Percentiles rank a stretch among this genome's conserved stretches.
phyloP scores from a whole-genome alignment of 2,888 invertebrate species.

The Platycnemis pennipes region DNA sequence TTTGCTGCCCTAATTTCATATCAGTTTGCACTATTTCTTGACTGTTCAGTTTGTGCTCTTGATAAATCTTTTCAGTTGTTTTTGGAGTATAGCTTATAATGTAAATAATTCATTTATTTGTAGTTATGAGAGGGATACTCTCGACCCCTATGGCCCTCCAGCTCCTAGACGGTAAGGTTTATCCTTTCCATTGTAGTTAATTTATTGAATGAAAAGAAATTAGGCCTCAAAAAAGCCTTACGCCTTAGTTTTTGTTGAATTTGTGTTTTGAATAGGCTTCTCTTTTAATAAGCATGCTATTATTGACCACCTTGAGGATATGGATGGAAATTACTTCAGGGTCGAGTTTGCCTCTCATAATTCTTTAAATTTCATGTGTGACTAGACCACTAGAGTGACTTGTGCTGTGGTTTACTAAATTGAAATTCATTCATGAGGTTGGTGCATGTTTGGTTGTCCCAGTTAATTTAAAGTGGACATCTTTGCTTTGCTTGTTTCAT shows the following conservation, averaged over 20 bases:
- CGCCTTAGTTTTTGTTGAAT: not conserved
- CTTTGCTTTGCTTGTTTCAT: not conserved
- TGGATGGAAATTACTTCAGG: slow-evolving; percentile 37
- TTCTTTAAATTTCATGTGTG: not conserved
- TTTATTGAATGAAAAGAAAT: slow-evolving; percentile 38
- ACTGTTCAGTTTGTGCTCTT: slow-evolving; percentile 24
- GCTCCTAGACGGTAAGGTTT: slow-evolving; percentile 46
- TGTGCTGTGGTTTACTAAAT: not conserved
- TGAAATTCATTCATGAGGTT: not conserved
- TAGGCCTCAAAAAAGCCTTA: slow-evolving; percentile 36
- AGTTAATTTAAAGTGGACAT: not conserved
- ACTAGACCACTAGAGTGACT: not conserved
- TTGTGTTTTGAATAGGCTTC: not conserved
- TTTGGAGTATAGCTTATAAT: slow-evolving; percentile 20
- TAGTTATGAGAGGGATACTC: slow-evolving; percentile 65
- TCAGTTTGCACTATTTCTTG: slow-evolving; percentile 12
- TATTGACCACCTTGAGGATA: not conserved
- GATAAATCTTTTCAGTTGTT: slow-evolving; percentile 32
- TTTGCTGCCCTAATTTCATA: slow-evolving; percentile 10
- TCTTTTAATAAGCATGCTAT: slow-evolving; percentile 22
- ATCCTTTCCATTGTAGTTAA: slow-evolving; percentile 42
- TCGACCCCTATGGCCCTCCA: slow-evolving; percentile 61
- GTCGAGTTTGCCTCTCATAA: slow-evolving; percentile 56
- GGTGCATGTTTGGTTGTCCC: slow-evolving; percentile 7
- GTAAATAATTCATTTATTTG: slow-evolving; percentile 61